A percentile compares a stretch with the other conserved stretches of the same genome.
Evolutionary conservation across 1,140 invertebrate species (phyloP).

Genomic region (Charaxes varanes): DNA sequence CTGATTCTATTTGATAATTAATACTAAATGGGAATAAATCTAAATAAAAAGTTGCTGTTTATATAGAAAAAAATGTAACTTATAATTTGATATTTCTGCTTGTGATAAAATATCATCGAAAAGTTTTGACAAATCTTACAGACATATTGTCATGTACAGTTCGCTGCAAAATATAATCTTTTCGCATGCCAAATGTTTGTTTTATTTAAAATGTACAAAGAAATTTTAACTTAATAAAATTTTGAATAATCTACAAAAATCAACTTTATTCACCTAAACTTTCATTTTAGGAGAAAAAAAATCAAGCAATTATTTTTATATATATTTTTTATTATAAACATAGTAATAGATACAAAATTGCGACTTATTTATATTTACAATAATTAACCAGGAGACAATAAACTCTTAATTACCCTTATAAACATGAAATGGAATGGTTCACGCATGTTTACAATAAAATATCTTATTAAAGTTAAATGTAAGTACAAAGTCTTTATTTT

Average conservation of each 20-base stretch:
- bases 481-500: slow-evolving; percentile 26
- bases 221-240: too few relatives aligned
- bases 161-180: slow-evolving; percentile 34
- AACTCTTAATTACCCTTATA: slow-evolving; percentile 16
- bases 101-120: too few relatives aligned
- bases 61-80: not conserved
- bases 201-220: slow-evolving; percentile 11
- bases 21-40: too few relatives aligned
- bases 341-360: slow-evolving; percentile 23
- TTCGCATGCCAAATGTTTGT: slow-evolving; percentile 24
- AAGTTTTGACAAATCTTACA: slow-evolving; percentile 17
- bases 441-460: too few relatives aligned
- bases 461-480: too few relatives aligned
- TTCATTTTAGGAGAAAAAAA: too few relatives aligned
- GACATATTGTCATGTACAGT: slow-evolving; percentile 23
- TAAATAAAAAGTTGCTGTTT: too few relatives aligned
- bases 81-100: not conserved
- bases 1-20: too few relatives aligned
- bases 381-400: slow-evolving; percentile 1
- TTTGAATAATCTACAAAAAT: too few relatives aligned
- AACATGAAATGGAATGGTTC: slow-evolving; percentile 25
- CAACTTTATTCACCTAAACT: too few relatives aligned
- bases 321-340: slow-evolving; percentile 24
- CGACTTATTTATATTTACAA: slow-evolving; percentile 22
- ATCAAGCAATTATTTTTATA: too few relatives aligned